Base-by-base conservation (phyloP, 2,888 invertebrate species). In the Nipponacmea schrenckii region DNA sequence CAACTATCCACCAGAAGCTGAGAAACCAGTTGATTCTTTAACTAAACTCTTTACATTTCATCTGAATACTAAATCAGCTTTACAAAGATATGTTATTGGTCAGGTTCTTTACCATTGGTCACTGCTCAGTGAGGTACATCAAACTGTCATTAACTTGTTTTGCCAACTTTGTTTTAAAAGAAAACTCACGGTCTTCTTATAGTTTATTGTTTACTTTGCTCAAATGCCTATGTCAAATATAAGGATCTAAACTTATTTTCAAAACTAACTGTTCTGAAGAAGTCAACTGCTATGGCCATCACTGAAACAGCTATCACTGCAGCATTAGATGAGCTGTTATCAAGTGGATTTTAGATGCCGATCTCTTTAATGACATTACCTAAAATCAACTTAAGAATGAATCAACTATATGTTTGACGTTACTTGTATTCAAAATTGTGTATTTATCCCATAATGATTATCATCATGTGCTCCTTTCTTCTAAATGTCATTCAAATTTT, bases 21-120 rank as follows among this genome's bases (percentile, higher is more conserved):
- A 95, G 84, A 93, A 93, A 84, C 96, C 96, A 0, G 92, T 94
- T 67, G 92, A 94, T 82, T 94, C 94, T 83, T 95, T 96, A 85
- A 93, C 93, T 48, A 95, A 94, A 90, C 93, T 97, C 31, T 91
- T 97, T 81, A 87, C 95, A 67, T 95, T 94, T n/a, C 94, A 97
- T 90, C 90, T 97, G 64, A 93, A 94, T 73, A 87, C 85, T 24
- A 89, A 88, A 78, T 89, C 89, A 62, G 96, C 97, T 2, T 90
- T 96, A 56, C 97, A 98, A 90, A 85, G 91, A 64, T 92, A 94
- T 79, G 93, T 95, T 77, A 92, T 93, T 3, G 93, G 93, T 0
- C 90, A 96, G 26, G 94, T 96, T 2, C 92, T 97, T 77, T 80
- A 79, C 68, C 79, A 84, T 44, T 87, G 87, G 86, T 82, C 82